Evolutionary conservation across 2,797 vertebrate genomes (phyloP).

Genomic region (Yasuhikotakia modesta): DNA sequence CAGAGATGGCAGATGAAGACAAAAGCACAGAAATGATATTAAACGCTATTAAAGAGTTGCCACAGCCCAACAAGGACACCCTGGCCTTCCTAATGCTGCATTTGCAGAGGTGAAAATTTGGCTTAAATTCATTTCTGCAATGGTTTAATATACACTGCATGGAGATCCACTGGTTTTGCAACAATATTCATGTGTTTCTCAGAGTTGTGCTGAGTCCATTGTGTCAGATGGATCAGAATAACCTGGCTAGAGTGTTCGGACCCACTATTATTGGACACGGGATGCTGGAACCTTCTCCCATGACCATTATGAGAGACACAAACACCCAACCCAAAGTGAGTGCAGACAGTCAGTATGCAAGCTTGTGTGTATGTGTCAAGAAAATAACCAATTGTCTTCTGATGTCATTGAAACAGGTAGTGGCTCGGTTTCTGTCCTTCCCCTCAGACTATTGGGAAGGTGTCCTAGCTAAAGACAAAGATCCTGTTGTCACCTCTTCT

Average conservation of each 20-base stretch:
- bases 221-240: conserved; percentile 83
- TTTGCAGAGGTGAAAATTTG: conserved; percentile 75
- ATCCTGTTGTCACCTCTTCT: conserved; percentile 49
- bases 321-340: conserved; percentile 78
- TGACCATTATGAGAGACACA: conserved; percentile 81
- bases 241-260: conserved; percentile 81
- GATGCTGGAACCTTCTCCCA: conserved; percentile 76
- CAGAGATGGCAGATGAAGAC: conserved; percentile 76
- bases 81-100: conserved; percentile 78
- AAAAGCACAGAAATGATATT: conserved; percentile 64
- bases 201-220: conserved; percentile 74
- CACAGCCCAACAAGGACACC: conserved; percentile 80
- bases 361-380: not conserved
- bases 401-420: conserved; percentile 69
- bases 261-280: conserved; percentile 83
- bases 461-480: conserved; percentile 60
- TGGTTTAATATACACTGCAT: conserved; percentile 56
- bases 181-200: not conserved
- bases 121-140: not conserved
- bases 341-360: not conserved
- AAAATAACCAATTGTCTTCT: not conserved
- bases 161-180: not conserved
- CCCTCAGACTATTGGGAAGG: conserved; percentile 71
- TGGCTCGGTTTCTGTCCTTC: conserved; percentile 72
- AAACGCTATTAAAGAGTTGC: conserved; percentile 77